A percentile compares a stretch with the other conserved stretches of the same genome.
Evolutionary conservation across 2,113 vertebrate genomes (phyloP).

Genomic region (Dasyprocta punctata): DNA sequence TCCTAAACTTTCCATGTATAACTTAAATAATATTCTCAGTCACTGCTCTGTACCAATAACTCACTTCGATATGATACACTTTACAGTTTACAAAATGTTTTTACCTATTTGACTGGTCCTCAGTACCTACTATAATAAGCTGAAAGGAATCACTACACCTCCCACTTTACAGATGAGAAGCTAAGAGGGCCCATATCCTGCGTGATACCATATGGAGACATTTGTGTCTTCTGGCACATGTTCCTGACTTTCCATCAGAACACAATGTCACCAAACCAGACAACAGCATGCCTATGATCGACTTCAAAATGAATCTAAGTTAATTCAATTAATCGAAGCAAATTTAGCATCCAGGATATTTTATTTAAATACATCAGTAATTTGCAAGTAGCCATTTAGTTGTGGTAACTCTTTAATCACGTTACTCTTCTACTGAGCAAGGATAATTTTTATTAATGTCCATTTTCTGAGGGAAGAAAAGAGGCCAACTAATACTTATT

Average conservation of each 20-base stretch:
- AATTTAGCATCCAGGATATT: slow-evolving; percentile 30
- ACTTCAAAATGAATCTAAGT: slow-evolving; percentile 44
- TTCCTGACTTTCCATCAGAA: not conserved
- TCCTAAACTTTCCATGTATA: not conserved
- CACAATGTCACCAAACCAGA: not conserved
- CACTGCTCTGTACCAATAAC: not conserved
- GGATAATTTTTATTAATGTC: not conserved
- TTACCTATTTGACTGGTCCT: not conserved
- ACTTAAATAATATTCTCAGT: not conserved
- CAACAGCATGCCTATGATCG: too few relatives aligned
- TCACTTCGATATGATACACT: not conserved
- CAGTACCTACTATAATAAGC: not conserved
- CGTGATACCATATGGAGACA: not conserved
- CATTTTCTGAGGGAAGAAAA: slow-evolving; percentile 41
- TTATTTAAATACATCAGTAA: slow-evolving; percentile 29
- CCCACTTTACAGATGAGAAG: not conserved
- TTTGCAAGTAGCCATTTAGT: slow-evolving; percentile 46
- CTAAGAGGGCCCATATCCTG: not conserved
- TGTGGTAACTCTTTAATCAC: slow-evolving; percentile 38
- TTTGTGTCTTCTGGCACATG: not conserved
- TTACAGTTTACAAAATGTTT: not conserved
- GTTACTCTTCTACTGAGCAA: not conserved
- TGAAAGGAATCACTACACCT: not conserved
- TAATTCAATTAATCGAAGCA: slow-evolving; percentile 38
- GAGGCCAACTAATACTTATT: not conserved